phyloP scores from a whole-genome alignment of 2,888 invertebrate species.

The Xestia c-nigrum region DNA sequence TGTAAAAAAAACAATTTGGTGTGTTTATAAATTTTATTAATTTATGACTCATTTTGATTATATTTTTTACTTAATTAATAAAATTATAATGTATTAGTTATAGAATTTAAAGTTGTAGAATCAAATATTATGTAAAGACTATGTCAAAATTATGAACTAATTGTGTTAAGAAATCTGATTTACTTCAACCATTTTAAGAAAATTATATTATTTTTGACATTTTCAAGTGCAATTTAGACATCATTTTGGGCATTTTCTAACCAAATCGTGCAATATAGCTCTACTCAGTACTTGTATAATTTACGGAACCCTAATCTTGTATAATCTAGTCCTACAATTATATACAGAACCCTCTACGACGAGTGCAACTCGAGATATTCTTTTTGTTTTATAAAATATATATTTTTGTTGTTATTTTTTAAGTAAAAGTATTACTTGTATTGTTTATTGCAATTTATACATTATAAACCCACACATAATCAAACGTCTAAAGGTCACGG shows the following conservation, averaged over 20 bases:
- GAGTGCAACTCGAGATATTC: conserved; percentile 18
- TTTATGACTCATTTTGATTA: conserved; percentile 12
- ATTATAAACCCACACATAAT: neutral
- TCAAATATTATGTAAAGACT: conserved; percentile 1
- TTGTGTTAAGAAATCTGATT: neutral
- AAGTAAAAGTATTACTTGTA: conserved; percentile 52
- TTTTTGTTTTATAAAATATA: conserved; percentile 22
- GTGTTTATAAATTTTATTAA: conserved; percentile 6
- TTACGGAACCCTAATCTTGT: conserved; percentile 27
- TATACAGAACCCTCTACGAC: conserved; percentile 16
- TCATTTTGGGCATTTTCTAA: neutral
- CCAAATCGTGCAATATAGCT: conserved; percentile 25
- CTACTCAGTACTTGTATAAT: neutral
- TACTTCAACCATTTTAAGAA: neutral
- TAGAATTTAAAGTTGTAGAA: conserved; percentile 17
- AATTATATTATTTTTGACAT: conserved; percentile 8
- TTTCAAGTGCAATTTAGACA: neutral
- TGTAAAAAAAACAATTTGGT: neutral
- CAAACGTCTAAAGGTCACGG: neutral
- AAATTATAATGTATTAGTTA: neutral
- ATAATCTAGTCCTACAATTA: conserved; percentile 43
- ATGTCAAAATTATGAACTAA: conserved; percentile 3
- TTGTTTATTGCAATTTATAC: neutral
- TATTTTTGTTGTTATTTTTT: conserved; percentile 42
- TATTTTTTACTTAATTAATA: neutral